Conservation (phyloP, 2,113 vertebrate species). For the Aptenodytes forsteri region DNA sequence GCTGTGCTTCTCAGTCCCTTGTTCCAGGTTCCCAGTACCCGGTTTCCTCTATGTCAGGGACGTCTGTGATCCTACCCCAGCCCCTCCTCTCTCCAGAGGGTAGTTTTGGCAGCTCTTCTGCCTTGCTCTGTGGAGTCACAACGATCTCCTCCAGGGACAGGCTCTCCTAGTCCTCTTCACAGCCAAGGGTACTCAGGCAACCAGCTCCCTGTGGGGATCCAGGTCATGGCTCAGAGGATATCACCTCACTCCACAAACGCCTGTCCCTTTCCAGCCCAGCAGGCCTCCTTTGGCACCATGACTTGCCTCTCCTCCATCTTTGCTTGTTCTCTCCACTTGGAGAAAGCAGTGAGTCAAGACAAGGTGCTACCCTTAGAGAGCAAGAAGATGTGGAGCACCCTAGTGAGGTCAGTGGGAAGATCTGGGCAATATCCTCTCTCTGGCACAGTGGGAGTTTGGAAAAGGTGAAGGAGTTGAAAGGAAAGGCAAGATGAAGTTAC, state of each 20-base stretch:
- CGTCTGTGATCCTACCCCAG: not conserved
- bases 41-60: not conserved
- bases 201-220: not conserved
- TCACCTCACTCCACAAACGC: not conserved
- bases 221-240: not conserved
- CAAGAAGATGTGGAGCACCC: not conserved
- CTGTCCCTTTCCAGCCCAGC: not conserved
- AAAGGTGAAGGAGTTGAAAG: not conserved
- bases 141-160: not conserved
- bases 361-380: not conserved
- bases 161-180: not conserved
- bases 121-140: not conserved
- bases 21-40: conserved; percentile 39
- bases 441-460: not conserved
- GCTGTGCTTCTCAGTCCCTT: not conserved
- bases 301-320: not conserved
- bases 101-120: not conserved
- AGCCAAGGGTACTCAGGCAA: not conserved
- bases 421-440: not conserved
- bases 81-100: not conserved
- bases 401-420: not conserved
- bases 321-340: not conserved
- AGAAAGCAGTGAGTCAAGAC: not conserved
- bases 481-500: not conserved
- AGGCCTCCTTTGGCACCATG: not conserved